Evolutionary conservation across 2,113 vertebrate genomes (phyloP), one percentile per base, ranked within the genome.

Genomic region (Actinemys pallida): DNA sequence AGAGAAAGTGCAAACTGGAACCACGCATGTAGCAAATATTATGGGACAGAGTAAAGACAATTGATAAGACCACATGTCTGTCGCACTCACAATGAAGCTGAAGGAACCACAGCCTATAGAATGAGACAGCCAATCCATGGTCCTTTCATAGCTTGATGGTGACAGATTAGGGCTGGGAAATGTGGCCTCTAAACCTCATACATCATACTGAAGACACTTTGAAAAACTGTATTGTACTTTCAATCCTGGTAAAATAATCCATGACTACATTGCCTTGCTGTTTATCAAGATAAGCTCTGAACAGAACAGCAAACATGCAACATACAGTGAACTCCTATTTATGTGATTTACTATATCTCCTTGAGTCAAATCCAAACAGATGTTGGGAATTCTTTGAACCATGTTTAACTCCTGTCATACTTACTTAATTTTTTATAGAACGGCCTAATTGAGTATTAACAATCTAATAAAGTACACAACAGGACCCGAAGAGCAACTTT

Each of bases 391-490:
- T 93, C 69, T 93, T 88, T 92, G 78, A 97, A 86, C 20, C 47
- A 81, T 59, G 85, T 86, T 83, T 93, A 94, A 95, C 29, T 92
- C 27, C 49, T 84, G 69, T 42, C 82, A 92, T 19, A 35, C 29
- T 69, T 80, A 29, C 19, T 91, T 95, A 87, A n/a, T 87, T 89
- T 89, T 96, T 69, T 82, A 50, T 88, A 94, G 88, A 97, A 97
- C 92, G 95, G 88, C 88, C 93, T 97, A 98, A 98, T 96, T 98
- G 97, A 97, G 94, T 97, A 98, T 97, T 97, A 97, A 96, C 91
- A 96, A 96, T 95, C 93, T 98, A 97, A 98, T 97, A 97, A 95
- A 86, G 85, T 93, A 88, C 90, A 95, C 95, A 95, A 93, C 90
- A 97, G 97, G 93, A 97, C 89, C 84, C 80, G 50, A 96, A 97